These are phyloP conservation scores for Xestia xanthographa DNA, from an alignment of 2,888 invertebrate genomes.

Conservation along the genomic window DNA sequence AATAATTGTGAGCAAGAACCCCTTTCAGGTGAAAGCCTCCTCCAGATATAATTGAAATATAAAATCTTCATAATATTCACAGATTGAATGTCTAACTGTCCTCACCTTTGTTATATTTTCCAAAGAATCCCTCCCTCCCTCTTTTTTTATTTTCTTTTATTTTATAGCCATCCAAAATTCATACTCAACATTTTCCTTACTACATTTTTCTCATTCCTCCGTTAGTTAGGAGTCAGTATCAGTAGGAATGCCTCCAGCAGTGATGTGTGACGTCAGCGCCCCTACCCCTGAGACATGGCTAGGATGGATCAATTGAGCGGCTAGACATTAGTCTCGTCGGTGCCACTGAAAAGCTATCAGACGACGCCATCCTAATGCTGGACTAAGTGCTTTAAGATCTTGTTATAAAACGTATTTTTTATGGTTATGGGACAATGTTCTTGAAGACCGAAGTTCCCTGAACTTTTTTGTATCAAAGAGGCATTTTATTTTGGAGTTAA, in stretches of 20 bases:
- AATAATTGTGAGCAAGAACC: too few relatives aligned
- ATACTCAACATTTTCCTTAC: too few relatives aligned
- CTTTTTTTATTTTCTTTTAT: too few relatives aligned
- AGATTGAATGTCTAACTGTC: too few relatives aligned
- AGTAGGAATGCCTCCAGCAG: constrained; percentile 2
- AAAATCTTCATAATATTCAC: too few relatives aligned
- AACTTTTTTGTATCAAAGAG: neutral
- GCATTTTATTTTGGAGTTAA: neutral
- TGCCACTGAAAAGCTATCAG: constrained; percentile 28
- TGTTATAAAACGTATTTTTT: neutral
- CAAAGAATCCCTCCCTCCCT: too few relatives aligned
- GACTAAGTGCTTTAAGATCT: constrained; percentile 8
- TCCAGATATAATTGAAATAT: too few relatives aligned
- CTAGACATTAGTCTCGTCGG: constrained; percentile 56
- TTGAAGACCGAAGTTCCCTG: neutral
- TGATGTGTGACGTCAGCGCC: constrained; percentile 46
- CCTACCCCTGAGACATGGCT: constrained; percentile 30
- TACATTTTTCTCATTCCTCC: too few relatives aligned
- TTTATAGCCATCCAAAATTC: too few relatives aligned
- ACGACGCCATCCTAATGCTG: constrained; percentile 37
- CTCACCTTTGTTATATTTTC: too few relatives aligned
- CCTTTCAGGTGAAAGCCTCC: too few relatives aligned
- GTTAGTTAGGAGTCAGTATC: constrained; percentile 14
- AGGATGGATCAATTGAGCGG: constrained; percentile 52
- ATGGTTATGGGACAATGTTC: neutral